Percentiles rank a stretch among this genome's conserved stretches.
Conservation (phyloP, 2,113 vertebrate species). For the Myodes glareolus region DNA sequence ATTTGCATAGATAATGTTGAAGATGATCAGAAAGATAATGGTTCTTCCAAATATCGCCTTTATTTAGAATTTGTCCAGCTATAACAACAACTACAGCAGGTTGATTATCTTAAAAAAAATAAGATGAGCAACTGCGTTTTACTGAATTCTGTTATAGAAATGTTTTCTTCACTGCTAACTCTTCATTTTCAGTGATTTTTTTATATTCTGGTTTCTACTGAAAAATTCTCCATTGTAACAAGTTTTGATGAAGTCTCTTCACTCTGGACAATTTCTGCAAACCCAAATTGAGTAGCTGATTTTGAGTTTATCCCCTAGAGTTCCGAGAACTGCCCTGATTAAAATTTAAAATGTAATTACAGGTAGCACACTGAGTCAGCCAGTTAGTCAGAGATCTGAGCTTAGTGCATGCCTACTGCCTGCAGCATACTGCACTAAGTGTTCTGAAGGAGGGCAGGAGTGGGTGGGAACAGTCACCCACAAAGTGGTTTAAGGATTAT, state of each 20-base stretch:
- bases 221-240: conserved; percentile 76
- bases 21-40: neutral
- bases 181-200: conserved; percentile 66
- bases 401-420: conserved; percentile 61
- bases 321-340: conserved; percentile 74
- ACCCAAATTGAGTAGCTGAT: conserved; percentile 69
- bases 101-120: conserved; percentile 45
- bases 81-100: neutral
- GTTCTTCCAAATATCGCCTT: neutral
- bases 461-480: conserved; percentile 70
- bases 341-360: conserved; percentile 78
- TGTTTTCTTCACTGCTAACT: conserved; percentile 68
- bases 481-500: conserved; percentile 73
- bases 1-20: neutral
- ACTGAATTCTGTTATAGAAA: conserved; percentile 53
- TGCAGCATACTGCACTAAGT: conserved; percentile 62
- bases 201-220: conserved; percentile 68
- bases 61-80: conserved; percentile 54
- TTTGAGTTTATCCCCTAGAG: conserved; percentile 73
- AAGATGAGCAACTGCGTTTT: conserved; percentile 31
- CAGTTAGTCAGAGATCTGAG: conserved; percentile 75
- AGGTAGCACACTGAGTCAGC: conserved; percentile 78
- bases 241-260: conserved; percentile 78
- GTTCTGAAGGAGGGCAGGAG: conserved; percentile 74
- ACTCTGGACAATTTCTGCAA: conserved; percentile 76